Base-by-base conservation (phyloP, 1,140 invertebrate genomes). In the Philotrypesis tridentata region DNA sequence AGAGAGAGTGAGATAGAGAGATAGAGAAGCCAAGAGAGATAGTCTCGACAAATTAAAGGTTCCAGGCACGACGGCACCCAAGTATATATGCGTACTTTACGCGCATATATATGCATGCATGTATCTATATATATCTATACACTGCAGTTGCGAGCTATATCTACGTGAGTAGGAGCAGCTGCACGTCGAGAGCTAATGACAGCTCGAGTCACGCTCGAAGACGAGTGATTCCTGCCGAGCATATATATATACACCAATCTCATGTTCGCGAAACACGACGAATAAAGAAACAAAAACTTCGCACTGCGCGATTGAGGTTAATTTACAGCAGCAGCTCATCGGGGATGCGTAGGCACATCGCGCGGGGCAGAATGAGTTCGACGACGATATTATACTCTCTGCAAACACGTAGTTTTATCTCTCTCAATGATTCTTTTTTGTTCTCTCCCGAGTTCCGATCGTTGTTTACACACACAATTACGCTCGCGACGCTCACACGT, bases 251-350 rank as follows among this genome's bases (percentile, higher is more conserved):
- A 55, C 17, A 21, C 17, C 7, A 21, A 55, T 55, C 48, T 55
- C 48, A n/a, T 21, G 17, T 55, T 55, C 48, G 48, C 48, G 6
- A 55, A 7, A n/a, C 48, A n/a, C 48, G 48, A 55, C 2, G 3
- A 17, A 37, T 37, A 37, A 55, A 55, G 21, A 55, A 6, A 55
- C 21, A 5, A 55, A 55, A 55, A 55, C 48, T 55, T 55, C 21
- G n/a, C n/a, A 55, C 48, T 55, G 17, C 25, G 27, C 61, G 27
- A 65, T 65, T 65, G 61, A 65, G 61, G 61, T 65, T 65, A 65
- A 65, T 65, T 65, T 65, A 65, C 61, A 65, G 25, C 25, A 9
- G 9, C 33, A 37, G 9, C 33, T 37, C 33, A n/a, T 37, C 33
- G 33, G 48, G 21, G 48, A 21, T n/a, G 21, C 14, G 21, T n/a